phyloP scores from a whole-genome alignment of 2,888 invertebrate species.

The Papilio demoleus region DNA sequence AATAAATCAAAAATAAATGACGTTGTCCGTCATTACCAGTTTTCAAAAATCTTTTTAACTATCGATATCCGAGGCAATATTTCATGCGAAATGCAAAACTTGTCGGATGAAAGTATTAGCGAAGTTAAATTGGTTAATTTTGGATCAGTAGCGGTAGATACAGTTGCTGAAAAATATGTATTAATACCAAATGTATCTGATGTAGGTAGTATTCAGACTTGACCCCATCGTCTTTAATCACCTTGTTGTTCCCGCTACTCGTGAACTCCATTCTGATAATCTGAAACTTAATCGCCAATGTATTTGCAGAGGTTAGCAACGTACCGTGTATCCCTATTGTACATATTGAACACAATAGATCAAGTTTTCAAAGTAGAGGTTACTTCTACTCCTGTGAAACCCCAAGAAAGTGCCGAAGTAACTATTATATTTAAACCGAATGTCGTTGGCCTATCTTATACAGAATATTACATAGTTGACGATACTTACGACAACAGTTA shows the following conservation, averaged over 20 bases:
- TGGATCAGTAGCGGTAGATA: conserved; percentile 67
- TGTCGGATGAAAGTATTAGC: conserved; percentile 57
- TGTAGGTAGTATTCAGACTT: conserved; percentile 51
- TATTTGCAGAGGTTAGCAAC: conserved; percentile 60
- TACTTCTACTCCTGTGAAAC: conserved; percentile 58
- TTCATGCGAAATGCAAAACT: conserved; percentile 50
- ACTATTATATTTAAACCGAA: conserved; percentile 65
- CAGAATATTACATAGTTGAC: conserved; percentile 73
- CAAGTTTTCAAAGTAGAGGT: conserved; percentile 67
- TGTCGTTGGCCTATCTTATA: conserved; percentile 67
- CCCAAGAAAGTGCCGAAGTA: conserved; percentile 59
- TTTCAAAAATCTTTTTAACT: neutral
- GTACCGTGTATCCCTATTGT: conserved; percentile 67
- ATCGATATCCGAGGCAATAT: conserved; percentile 1
- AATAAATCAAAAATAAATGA: conserved; percentile 8
- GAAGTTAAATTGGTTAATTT: conserved; percentile 66
- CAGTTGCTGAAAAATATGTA: conserved; percentile 59
- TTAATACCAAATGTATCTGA: conserved; percentile 60
- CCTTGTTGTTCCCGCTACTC: too few species aligned
- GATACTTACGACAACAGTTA: conserved; percentile 65
- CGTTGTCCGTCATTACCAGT: neutral
- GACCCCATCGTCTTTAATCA: too few species aligned
- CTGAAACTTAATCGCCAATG: too few species aligned
- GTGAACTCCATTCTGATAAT: too few species aligned
- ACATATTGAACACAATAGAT: conserved; percentile 70